Conservation (phyloP, 2,888 invertebrate genomes). For the Petrophora chlorosata region DNA sequence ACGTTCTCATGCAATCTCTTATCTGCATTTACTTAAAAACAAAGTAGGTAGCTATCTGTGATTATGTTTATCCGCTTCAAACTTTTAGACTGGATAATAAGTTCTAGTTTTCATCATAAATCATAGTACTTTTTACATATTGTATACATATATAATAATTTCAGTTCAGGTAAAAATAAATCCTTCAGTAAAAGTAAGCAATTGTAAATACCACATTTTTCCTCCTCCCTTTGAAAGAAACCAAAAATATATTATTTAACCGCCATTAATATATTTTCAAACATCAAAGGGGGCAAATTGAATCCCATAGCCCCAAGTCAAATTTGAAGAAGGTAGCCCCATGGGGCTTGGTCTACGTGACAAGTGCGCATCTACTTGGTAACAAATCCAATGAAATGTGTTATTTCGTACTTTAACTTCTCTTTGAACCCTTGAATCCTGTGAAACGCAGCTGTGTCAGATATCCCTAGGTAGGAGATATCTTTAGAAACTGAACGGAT, state of each 20-base stretch:
- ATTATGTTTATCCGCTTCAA: too few species aligned
- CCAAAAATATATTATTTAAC: slow-evolving; percentile 8
- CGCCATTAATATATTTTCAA: slow-evolving; percentile 17
- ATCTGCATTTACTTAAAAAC: too few species aligned
- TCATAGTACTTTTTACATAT: too few species aligned
- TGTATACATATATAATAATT: too few species aligned
- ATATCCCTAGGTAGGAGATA: neutral
- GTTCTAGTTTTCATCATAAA: too few species aligned
- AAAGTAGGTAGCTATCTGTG: too few species aligned
- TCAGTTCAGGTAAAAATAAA: too few species aligned
- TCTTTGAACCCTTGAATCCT: slow-evolving; percentile 8
- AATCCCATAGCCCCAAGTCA: slow-evolving; percentile 28
- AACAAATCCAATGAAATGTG: slow-evolving; percentile 23
- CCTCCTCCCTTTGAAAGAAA: too few species aligned
- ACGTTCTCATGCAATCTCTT: too few species aligned
- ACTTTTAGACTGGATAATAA: too few species aligned
- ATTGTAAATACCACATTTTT: too few species aligned
- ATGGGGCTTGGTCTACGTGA: slow-evolving; percentile 22
- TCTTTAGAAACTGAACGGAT: neutral
- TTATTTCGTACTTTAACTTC: slow-evolving; percentile 19
- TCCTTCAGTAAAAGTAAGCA: too few species aligned
- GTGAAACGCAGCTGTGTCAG: slow-evolving; percentile 6
- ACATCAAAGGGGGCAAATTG: slow-evolving; percentile 25
- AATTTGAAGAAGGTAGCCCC: slow-evolving; percentile 26
- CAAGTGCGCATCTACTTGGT: slow-evolving; percentile 25